These are phyloP conservation scores for Centroberyx gerrardi DNA, from an alignment of 2,797 vertebrate genomes.

Conservation along the genomic window DNA sequence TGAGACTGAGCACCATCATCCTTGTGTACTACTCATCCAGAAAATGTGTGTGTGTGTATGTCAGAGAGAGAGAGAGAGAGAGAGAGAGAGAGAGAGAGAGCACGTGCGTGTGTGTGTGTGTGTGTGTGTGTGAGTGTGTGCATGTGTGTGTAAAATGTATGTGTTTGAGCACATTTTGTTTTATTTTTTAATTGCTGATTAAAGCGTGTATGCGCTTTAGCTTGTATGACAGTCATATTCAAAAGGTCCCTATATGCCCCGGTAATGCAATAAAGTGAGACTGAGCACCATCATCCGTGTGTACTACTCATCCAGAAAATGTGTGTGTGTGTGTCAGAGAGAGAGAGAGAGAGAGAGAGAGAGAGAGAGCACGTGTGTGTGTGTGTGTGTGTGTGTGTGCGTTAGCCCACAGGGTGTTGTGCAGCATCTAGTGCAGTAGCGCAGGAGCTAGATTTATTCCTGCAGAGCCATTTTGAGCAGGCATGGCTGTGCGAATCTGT, in stretches of 20 bases:
- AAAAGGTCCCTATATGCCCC: neutral
- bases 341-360: too few relatives aligned
- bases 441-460: slow-evolving; percentile 65
- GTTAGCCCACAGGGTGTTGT: slow-evolving; percentile 48
- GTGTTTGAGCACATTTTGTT: slow-evolving; percentile 36
- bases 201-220: neutral
- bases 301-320: neutral
- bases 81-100: too few relatives aligned
- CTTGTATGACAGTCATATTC: neutral
- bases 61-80: slow-evolving; percentile 8
- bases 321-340: slow-evolving; percentile 27
- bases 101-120: slow-evolving; percentile 15
- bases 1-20: slow-evolving; percentile 12
- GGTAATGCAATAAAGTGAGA: slow-evolving; percentile 23
- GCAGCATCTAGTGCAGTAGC: slow-evolving; percentile 48
- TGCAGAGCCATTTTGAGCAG: slow-evolving; percentile 55
- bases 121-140: slow-evolving; percentile 43
- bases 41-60: slow-evolving; percentile 30
- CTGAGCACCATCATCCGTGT: slow-evolving; percentile 13
- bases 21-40: neutral
- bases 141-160: slow-evolving; percentile 44
- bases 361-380: slow-evolving; percentile 12
- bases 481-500: slow-evolving; percentile 44
- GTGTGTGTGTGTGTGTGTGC: slow-evolving; percentile 9
- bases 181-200: slow-evolving; percentile 28